Base-by-base conservation (phyloP, 2,797 vertebrate species). In the Arrhamphus sclerolepis region DNA sequence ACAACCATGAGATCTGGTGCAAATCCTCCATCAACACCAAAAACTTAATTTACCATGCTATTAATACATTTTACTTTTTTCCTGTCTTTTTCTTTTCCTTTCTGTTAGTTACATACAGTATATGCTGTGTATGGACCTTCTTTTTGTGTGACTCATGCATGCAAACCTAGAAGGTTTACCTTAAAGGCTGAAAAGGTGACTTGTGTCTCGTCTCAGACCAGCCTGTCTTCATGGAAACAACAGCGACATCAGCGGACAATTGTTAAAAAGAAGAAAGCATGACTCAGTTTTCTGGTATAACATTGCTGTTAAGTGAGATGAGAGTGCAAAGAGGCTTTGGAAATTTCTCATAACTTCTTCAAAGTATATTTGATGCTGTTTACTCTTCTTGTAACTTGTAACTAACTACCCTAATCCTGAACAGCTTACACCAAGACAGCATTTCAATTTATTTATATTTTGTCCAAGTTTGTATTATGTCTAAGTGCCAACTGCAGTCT, bases 401-500 rank as follows among this genome's bases (percentile, higher is more conserved):
- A n/a, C n/a, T n/a, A n/a, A n/a, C n/a, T n/a, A 49, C 46, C 10
- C 2, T 21, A 24, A 68, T 58, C 48, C 31, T 17, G 14, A 8
- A 49, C 13, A 24, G 7, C 5, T 10, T n/a, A 4, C 20, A 7
- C 18, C 20, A 55, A 56, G 40, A 50, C n/a, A 26, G 42, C 39
- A 59, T 3, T 10, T 21, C 24, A 66, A 61, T 64, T 63, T 18
- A 46, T 14, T 41, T 34, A 39, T 28, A 21, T 9, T 48, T n/a
- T n/a, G n/a, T n/a, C n/a, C 41, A 44, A 34, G 21, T n/a, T n/a
- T n/a, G n/a, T n/a, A n/a, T n/a, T n/a, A 67, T 42, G 29, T 14
- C 59, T 24, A 59, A 28, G 21, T 8, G 64, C 16, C 19, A 34
- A 52, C 59, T 68, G 49, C 21, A 18, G 38, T 14, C n/a, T 59